Evolutionary conservation across 2,113 vertebrate species (phyloP).

Genomic region (Pluvianellus socialis): DNA sequence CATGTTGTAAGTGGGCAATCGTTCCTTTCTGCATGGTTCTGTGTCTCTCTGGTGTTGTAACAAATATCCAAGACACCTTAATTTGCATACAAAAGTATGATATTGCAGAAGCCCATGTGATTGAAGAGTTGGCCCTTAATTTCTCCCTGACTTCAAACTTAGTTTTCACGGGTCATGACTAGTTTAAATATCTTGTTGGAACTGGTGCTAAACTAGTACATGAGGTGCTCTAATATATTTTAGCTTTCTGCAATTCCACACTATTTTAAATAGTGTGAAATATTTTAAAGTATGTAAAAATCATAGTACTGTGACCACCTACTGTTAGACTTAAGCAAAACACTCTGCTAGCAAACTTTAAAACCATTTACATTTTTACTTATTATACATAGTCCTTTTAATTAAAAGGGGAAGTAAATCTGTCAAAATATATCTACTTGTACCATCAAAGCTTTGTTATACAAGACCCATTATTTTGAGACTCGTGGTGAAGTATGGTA

Average conservation of each 20-base stretch:
- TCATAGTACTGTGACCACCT: background rate
- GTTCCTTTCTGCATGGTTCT: background rate
- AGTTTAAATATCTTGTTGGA: background rate
- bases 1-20: rapidly evolving
- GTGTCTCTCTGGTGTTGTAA: background rate
- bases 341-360: background rate
- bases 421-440: background rate
- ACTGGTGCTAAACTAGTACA: constrained; percentile 50
- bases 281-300: background rate
- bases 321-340: background rate
- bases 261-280: background rate
- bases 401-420: background rate
- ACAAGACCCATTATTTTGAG: background rate
- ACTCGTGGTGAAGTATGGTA: background rate
- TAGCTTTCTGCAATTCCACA: background rate
- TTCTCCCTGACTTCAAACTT: background rate
- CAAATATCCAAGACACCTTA: background rate
- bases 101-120: background rate
- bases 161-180: background rate
- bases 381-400: background rate
- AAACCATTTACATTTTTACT: background rate
- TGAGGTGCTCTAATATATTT: constrained; percentile 28
- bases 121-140: background rate
- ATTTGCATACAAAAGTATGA: background rate
- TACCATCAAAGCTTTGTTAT: background rate